Evolutionary conservation across 1,140 invertebrate genomes (phyloP).

Genomic region (Nomia melanderi): DNA sequence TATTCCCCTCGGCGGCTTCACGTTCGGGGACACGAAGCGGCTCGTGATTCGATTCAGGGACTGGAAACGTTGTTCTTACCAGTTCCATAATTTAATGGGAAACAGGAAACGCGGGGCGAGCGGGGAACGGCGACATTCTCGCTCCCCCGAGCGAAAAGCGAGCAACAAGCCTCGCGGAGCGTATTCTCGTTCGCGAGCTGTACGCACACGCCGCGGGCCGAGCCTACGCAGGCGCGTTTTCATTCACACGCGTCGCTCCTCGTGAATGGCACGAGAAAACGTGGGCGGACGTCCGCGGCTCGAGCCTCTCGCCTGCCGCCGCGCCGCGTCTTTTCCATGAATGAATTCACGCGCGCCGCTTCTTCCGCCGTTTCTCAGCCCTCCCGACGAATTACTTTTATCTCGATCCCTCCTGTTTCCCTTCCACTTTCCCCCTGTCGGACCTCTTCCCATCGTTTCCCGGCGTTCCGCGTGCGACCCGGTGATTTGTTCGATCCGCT

Average conservation of each 20-base stretch:
- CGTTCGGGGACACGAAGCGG: too few relatives aligned
- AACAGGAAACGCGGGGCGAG: neutral
- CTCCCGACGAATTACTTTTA: conserved; percentile 17
- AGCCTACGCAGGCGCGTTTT: conserved; percentile 58
- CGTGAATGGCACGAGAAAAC: conserved; percentile 66
- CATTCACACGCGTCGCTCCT: conserved; percentile 62
- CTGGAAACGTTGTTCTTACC: too few relatives aligned
- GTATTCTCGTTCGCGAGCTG: conserved; percentile 1
- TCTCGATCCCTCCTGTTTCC: neutral
- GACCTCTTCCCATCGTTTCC: neutral
- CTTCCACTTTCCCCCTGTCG: too few relatives aligned
- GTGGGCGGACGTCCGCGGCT: conserved; percentile 63
- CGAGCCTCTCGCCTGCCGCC: conserved; percentile 28
- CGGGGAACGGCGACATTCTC: conserved; percentile 27
- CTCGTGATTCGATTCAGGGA: too few relatives aligned
- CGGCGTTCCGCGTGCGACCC: neutral
- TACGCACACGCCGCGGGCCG: neutral
- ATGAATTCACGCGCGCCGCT: conserved; percentile 67
- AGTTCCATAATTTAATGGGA: neutral
- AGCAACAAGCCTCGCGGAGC: neutral
- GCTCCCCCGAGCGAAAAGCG: conserved; percentile 19
- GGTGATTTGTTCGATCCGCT: conserved; percentile 23
- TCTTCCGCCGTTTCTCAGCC: conserved; percentile 7
- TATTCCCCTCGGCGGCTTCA: too few relatives aligned
- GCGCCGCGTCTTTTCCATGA: conserved; percentile 69